Conservation (phyloP, 2,888 invertebrate species). For the Halictus quadricinctus region DNA sequence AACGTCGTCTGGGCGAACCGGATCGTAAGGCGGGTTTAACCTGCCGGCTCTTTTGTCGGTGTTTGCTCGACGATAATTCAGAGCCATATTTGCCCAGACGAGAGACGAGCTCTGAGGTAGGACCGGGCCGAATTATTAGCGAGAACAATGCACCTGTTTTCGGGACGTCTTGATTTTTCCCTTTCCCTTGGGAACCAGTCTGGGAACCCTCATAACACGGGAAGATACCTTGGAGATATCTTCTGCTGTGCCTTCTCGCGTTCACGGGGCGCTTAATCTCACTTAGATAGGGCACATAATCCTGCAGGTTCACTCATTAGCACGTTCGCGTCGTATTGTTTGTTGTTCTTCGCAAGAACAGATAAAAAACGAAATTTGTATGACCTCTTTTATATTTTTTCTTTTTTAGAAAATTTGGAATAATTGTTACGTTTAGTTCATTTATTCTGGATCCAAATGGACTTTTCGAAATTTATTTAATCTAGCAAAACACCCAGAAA, state of each 20-base stretch:
- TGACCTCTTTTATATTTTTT: too few species aligned
- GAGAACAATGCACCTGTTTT: slow-evolving; percentile 58
- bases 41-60: slow-evolving; percentile 51
- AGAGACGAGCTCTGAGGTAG: slow-evolving; percentile 52
- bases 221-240: not conserved
- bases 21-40: slow-evolving; percentile 55
- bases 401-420: too few species aligned
- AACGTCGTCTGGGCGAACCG: slow-evolving; percentile 48
- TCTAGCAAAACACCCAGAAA: too few species aligned
- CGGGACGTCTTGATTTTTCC: slow-evolving; percentile 35
- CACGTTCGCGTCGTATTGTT: not conserved
- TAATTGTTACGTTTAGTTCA: too few species aligned
- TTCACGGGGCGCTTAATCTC: not conserved
- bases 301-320: not conserved
- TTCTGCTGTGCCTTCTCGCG: not conserved
- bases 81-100: slow-evolving; percentile 66
- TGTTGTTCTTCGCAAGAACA: not conserved
- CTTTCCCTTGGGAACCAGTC: not conserved
- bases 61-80: slow-evolving; percentile 67
- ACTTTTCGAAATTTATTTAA: too few species aligned
- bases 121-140: slow-evolving; percentile 57
- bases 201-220: not conserved
- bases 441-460: too few species aligned
- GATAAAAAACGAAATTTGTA: too few species aligned
- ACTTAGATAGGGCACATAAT: not conserved